Conservation (phyloP, 64 coral and sea anemone species). For the Pocillopora damicornis region DNA sequence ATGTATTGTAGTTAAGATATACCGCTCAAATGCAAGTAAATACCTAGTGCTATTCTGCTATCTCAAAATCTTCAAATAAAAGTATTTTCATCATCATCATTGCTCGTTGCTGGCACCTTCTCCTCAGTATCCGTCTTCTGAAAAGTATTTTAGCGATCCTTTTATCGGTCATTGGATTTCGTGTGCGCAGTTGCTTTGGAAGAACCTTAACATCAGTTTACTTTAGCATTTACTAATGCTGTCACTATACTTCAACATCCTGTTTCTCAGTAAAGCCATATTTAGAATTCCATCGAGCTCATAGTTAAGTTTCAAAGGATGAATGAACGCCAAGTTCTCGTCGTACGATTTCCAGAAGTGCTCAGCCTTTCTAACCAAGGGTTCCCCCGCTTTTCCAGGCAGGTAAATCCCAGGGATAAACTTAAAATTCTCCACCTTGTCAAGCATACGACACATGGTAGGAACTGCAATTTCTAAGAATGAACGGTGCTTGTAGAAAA, state of each 20-base stretch:
- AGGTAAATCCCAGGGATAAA: slow-evolving; percentile 76
- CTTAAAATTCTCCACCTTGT: slow-evolving; percentile 62
- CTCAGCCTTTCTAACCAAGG: slow-evolving; percentile 56
- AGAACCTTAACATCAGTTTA: background rate
- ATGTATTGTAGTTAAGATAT: too few species aligned
- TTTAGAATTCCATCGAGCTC: slow-evolving; percentile 43
- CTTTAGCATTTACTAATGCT: slow-evolving; percentile 42
- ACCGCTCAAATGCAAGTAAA: too few species aligned
- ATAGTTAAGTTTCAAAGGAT: slow-evolving; percentile 88
- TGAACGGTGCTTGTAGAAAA: slow-evolving; percentile 83
- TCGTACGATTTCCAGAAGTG: slow-evolving; percentile 83
- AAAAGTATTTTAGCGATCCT: too few species aligned
- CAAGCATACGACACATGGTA: slow-evolving; percentile 78
- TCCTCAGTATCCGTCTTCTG: too few species aligned
- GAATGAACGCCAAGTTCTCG: slow-evolving; percentile 57
- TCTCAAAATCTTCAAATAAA: too few species aligned
- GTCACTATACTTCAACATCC: slow-evolving; percentile 65
- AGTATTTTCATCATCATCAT: too few species aligned
- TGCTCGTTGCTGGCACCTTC: too few species aligned
- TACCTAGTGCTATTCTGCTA: too few species aligned
- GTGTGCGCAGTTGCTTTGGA: too few species aligned
- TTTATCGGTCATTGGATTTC: too few species aligned
- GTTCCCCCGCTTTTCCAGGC: slow-evolving; percentile 61
- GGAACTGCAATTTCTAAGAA: slow-evolving; percentile 91
- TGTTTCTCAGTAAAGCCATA: slow-evolving; percentile 32